Base-by-base conservation (phyloP, 2,797 vertebrate genomes). In the Parauchenoglanis ngamensis region DNA sequence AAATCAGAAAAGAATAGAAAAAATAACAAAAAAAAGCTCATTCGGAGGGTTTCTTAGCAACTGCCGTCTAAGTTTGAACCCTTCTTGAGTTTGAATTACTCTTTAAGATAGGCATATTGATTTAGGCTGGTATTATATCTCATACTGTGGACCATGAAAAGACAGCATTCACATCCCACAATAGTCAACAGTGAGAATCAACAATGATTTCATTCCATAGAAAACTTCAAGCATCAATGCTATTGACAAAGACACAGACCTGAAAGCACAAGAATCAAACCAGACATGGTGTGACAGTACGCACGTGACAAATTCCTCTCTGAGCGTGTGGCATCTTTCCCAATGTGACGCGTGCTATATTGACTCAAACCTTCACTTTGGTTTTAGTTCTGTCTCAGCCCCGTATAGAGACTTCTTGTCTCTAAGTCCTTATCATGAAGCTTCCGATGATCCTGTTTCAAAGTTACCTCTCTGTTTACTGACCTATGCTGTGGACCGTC, bases 11-110 rank as follows among this genome's bases (percentile, higher is more conserved):
- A 52, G 23, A 28, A 76, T 28, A n/a, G 46, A 19, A 28, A 52
- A 13, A 11, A 76, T 46, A 76, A n/a, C 49, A 49, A 52, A 72
- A 35, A 88, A 79, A 1, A 94, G 93, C 91, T 96, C 93, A 90
- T 92, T 90, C 25, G 8, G 15, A 15, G 35, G 31, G 94, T 95
- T 94, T 94, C 95, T 94, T 96, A 96, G 95, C 95, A 96, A 96
- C 95, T 94, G 91, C 91, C 92, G 12, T 84, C 83, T 90, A 91
- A 89, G 82, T 84, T 87, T 73, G 40, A 89, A 77, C n/a, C 7
- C n/a, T 19, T 56, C 49, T 88, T 46, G 56, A 59, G 61, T 86
- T 85, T 88, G 83, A 87, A 90, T 90, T 89, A 86, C 46, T 68
- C 46, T 23, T 80, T 25, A 80, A 40, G 5, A 23, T 63, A 63